Percentiles rank a stretch among this genome's conserved stretches.
Evolutionary conservation across 2,888 invertebrate species (phyloP).

Genomic region (Bruchidius siliquastri): DNA sequence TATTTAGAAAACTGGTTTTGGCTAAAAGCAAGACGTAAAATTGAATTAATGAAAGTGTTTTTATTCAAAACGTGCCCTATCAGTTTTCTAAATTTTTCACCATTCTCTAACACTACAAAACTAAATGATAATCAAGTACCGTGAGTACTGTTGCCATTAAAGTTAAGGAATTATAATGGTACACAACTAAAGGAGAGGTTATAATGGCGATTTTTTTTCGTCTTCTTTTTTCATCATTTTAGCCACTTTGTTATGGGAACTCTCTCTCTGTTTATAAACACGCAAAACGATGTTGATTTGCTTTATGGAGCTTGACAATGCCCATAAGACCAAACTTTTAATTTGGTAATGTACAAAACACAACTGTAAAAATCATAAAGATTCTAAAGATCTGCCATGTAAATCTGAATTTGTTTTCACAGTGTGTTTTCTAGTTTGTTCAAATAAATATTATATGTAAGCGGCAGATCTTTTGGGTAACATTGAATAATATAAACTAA

Average conservation of each 20-base stretch:
- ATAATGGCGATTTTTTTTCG: slow-evolving; percentile 8
- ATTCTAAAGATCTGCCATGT: slow-evolving; percentile 20
- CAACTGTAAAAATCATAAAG: slow-evolving; percentile 21
- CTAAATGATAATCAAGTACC: neutral
- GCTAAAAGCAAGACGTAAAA: neutral
- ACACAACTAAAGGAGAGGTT: slow-evolving; percentile 18
- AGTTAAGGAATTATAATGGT: neutral
- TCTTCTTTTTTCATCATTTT: slow-evolving; percentile 5
- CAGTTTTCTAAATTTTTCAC: neutral
- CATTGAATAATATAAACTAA: slow-evolving; percentile 6
- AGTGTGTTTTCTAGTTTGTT: slow-evolving; percentile 17
- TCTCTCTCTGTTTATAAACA: neutral
- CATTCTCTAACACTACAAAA: neutral
- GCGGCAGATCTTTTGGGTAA: slow-evolving; percentile 18
- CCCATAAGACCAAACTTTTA: slow-evolving; percentile 14
- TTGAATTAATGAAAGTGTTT: neutral
- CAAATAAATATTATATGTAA: slow-evolving; percentile 2
- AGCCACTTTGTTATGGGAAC: neutral
- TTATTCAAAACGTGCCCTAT: neutral
- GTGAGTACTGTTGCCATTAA: slow-evolving; percentile 1
- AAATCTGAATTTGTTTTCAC: slow-evolving; percentile 19
- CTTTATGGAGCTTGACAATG: slow-evolving; percentile 16
- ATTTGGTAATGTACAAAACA: slow-evolving; percentile 18
- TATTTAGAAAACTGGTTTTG: neutral
- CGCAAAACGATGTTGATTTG: neutral